These are phyloP conservation scores for Caenorhabditis sp. DNA, from an alignment of 2,888 invertebrate genomes.

Conservation along the genomic window DNA sequence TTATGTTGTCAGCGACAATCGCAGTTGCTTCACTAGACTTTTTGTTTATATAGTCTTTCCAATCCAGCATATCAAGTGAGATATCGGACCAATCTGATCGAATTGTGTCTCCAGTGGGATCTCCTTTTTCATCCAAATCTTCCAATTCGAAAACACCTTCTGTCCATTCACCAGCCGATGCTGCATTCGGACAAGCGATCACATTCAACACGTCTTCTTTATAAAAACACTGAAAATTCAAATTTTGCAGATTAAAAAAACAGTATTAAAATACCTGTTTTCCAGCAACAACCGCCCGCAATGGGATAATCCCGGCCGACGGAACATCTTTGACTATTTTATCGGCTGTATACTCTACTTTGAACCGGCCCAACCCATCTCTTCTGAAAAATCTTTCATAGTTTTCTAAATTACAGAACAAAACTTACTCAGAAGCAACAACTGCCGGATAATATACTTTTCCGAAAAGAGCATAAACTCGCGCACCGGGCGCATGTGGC, in stretches of 20 bases:
- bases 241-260: background rate
- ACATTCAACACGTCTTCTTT: slow-evolving; percentile 25
- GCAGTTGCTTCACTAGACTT: slow-evolving; percentile 37
- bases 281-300: slow-evolving; percentile 43
- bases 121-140: slow-evolving; percentile 38
- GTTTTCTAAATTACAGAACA: too few species aligned
- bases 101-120: slow-evolving; percentile 20
- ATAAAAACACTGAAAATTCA: slow-evolving; percentile 7
- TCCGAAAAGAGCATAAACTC: slow-evolving; percentile 65
- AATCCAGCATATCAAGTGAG: slow-evolving; percentile 46
- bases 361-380: slow-evolving; percentile 63
- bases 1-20: slow-evolving; percentile 32
- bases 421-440: slow-evolving; percentile 40
- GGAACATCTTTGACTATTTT: slow-evolving; percentile 60
- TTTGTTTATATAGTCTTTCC: slow-evolving; percentile 49
- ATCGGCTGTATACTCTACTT: slow-evolving; percentile 64
- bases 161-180: slow-evolving; percentile 55
- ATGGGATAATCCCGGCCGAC: slow-evolving; percentile 59
- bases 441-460: slow-evolving; percentile 66
- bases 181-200: slow-evolving; percentile 44
- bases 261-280: slow-evolving; percentile 10
- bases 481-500: slow-evolving; percentile 55
- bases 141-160: slow-evolving; percentile 44
- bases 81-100: slow-evolving; percentile 40
- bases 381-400: slow-evolving; percentile 52